Conservation (phyloP, 2,888 invertebrate species). For the Epirrita christyi region DNA sequence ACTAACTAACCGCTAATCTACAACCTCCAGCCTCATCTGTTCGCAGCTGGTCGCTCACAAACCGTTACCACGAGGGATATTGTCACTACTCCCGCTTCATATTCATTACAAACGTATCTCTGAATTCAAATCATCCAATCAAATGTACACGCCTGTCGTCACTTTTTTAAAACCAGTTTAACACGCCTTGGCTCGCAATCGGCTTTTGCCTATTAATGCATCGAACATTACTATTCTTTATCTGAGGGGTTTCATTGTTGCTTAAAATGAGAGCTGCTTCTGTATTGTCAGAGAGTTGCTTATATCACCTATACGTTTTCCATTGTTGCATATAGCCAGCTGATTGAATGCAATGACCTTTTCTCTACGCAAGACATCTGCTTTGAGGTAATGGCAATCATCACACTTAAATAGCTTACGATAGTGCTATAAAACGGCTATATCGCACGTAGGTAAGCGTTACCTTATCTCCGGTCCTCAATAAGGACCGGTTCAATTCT, state of each 20-base stretch:
- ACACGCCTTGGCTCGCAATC: conserved; percentile 48
- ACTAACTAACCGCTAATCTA: conserved; percentile 36
- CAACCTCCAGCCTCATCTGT: conserved; percentile 50
- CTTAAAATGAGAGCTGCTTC: conserved; percentile 29
- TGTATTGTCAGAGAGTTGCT: conserved; percentile 23
- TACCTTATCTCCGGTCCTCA: conserved; percentile 48
- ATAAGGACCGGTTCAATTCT: conserved; percentile 60
- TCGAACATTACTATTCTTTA: conserved; percentile 38
- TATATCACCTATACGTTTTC: no score
- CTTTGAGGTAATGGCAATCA: conserved; percentile 11
- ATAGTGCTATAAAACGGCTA: conserved; percentile 34
- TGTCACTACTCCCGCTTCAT: conserved; percentile 57
- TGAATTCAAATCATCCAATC: conserved; percentile 43
- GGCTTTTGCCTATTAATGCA: conserved; percentile 40
- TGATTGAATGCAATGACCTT: background rate
- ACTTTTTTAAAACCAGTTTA: conserved; percentile 56
- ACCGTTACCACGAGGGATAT: conserved; percentile 65
- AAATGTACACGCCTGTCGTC: conserved; percentile 47
- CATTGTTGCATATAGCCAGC: background rate
- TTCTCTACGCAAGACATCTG: background rate
- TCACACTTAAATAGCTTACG: conserved; percentile 8
- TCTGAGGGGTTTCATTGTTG: conserved; percentile 42
- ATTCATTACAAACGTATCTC: conserved; percentile 53
- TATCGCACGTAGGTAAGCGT: conserved; percentile 41
- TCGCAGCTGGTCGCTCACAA: conserved; percentile 59